Conservation (phyloP, 1,140 invertebrate genomes). For the Drosophila nikananu region DNA sequence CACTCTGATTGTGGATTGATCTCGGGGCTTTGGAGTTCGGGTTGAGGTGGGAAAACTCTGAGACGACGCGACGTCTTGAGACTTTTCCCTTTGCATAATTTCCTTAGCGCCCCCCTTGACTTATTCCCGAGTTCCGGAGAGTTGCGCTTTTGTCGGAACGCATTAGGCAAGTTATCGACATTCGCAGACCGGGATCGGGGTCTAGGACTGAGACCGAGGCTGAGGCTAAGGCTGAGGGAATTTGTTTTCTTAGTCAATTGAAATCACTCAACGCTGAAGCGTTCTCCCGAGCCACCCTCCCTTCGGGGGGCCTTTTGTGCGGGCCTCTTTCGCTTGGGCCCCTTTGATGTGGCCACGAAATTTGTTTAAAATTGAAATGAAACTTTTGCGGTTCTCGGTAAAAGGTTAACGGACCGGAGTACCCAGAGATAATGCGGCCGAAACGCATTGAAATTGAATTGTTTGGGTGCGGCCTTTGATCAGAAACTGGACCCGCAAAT, state of each 20-base stretch:
- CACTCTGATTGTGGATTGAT: conserved; percentile 30
- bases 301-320: conserved; percentile 52
- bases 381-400: conserved; percentile 67
- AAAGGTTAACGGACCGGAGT: conserved; percentile 72
- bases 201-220: not conserved
- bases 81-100: conserved; percentile 67
- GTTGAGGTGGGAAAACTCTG: conserved; percentile 15
- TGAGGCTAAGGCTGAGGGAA: conserved; percentile 34
- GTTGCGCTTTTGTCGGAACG: conserved; percentile 77
- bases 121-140: conserved; percentile 23
- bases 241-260: conserved; percentile 84
- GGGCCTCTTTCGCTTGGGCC: conserved; percentile 53
- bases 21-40: not conserved
- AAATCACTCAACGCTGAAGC: conserved; percentile 74
- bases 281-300: conserved; percentile 29
- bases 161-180: conserved; percentile 60
- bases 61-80: conserved; percentile 58
- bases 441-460: conserved; percentile 45
- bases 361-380: conserved; percentile 62
- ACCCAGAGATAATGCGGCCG: conserved; percentile 46
- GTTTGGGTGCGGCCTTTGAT: conserved; percentile 34
- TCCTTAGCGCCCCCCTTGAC: conserved; percentile 19
- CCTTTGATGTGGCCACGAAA: conserved; percentile 78
- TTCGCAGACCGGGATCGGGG: not conserved
- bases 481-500: conserved; percentile 24